These are phyloP conservation scores for Erebia ligea DNA, from an alignment of 2,888 invertebrate genomes.

Conservation along the genomic window DNA sequence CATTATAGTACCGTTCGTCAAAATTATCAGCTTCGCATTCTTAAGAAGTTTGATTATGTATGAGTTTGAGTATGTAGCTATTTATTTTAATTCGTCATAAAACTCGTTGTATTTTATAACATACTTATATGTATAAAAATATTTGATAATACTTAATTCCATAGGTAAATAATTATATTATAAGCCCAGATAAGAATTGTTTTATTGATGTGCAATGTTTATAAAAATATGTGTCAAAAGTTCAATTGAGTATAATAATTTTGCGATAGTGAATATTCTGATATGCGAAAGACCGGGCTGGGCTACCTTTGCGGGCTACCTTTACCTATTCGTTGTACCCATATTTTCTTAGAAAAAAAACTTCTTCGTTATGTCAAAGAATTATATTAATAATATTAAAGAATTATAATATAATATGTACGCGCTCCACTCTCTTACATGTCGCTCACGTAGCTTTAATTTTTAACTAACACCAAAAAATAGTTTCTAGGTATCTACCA, in stretches of 20 bases:
- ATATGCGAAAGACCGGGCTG: too few species aligned
- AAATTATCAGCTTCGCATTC: too few species aligned
- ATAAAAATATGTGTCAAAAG: slow-evolving; percentile 10
- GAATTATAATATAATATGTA: too few species aligned
- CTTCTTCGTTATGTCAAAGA: too few species aligned
- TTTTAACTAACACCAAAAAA: background rate
- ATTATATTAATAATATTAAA: too few species aligned
- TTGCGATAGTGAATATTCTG: background rate
- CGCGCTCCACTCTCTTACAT: background rate
- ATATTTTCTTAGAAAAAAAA: too few species aligned
- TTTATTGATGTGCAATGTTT: slow-evolving; percentile 10
- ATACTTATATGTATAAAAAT: slow-evolving; percentile 11
- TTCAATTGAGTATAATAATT: background rate
- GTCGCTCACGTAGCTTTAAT: background rate
- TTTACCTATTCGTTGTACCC: too few species aligned
- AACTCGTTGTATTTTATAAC: background rate
- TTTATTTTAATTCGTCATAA: too few species aligned
- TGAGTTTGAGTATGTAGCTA: too few species aligned
- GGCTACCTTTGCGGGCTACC: too few species aligned
- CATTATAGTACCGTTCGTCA: too few species aligned
- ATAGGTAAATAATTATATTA: slow-evolving; percentile 25
- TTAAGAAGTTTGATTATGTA: too few species aligned
- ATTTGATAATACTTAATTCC: slow-evolving; percentile 14
- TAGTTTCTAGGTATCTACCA: slow-evolving; percentile 1
- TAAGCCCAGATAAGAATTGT: slow-evolving; percentile 28